Conservation (phyloP, 92 coral and sea anemone species). For the Epizoanthus rinbou region DNA sequence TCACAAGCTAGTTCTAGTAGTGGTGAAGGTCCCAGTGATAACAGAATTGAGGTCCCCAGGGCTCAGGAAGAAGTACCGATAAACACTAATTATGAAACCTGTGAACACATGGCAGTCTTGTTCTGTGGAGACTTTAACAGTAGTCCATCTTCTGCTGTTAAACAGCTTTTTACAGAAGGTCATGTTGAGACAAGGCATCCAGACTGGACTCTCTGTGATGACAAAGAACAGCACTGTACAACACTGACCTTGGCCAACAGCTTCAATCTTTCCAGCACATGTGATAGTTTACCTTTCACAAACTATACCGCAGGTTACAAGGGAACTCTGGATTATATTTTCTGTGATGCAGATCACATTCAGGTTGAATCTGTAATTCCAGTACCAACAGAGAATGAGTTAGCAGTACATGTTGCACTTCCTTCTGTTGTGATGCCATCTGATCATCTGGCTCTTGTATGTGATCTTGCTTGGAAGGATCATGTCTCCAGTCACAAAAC, state of each 20-base stretch:
- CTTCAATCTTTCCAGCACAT: slow-evolving; percentile 66
- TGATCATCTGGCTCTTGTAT: slow-evolving; percentile 92
- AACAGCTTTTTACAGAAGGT: slow-evolving; percentile 70
- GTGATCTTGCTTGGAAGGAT: slow-evolving; percentile 88
- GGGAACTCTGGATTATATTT: slow-evolving; percentile 88
- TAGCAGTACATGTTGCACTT: slow-evolving; percentile 72
- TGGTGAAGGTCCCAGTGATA: background rate
- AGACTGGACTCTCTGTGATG: slow-evolving; percentile 83
- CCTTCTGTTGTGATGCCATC: slow-evolving; percentile 98
- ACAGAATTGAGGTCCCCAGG: background rate
- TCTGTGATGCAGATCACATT: slow-evolving; percentile 67
- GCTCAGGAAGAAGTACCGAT: background rate
- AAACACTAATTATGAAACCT: background rate
- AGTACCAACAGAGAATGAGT: slow-evolving; percentile 79
- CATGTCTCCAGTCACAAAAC: no score
- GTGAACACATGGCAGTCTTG: slow-evolving; percentile 65
- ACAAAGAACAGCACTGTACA: slow-evolving; percentile 73
- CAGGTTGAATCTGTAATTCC: slow-evolving; percentile 89
- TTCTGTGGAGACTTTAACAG: slow-evolving; percentile 98
- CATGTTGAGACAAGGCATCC: slow-evolving; percentile 60
- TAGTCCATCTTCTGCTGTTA: slow-evolving; percentile 67
- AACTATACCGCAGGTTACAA: slow-evolving; percentile 82
- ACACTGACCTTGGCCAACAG: slow-evolving; percentile 61
- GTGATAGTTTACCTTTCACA: slow-evolving; percentile 87
- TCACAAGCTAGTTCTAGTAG: background rate